Conservation (phyloP, 30 jellyfish, hydroid and myxozoan genomes). For the Turritopsis dohrnii region DNA sequence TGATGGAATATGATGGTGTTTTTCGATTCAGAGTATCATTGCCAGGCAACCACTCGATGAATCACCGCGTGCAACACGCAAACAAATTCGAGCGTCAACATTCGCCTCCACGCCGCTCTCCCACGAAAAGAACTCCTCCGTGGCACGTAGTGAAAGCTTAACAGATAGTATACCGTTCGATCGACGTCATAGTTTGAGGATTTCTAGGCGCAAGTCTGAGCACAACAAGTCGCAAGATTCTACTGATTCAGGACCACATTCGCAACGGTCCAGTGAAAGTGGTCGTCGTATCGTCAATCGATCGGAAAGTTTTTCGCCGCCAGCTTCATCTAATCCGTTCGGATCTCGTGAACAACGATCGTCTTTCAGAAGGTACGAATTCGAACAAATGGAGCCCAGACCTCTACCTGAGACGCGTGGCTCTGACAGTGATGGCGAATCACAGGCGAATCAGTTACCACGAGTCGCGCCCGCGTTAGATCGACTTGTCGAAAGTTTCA, state of each 20-base stretch:
- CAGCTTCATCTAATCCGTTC: slow-evolving; percentile 16
- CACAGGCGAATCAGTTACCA: slow-evolving; percentile 1
- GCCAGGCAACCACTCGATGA: slow-evolving; percentile 14
- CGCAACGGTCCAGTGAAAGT: not conserved
- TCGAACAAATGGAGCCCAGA: slow-evolving; percentile 38
- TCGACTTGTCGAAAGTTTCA: not conserved
- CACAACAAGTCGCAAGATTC: not conserved
- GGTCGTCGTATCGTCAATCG: slow-evolving; percentile 10
- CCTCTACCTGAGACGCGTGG: not conserved
- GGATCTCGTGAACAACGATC: slow-evolving; percentile 33
- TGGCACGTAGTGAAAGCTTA: not conserved
- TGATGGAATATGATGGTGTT: not conserved
- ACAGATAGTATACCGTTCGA: not conserved
- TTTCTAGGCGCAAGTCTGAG: not conserved
- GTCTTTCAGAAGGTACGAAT: slow-evolving; percentile 27
- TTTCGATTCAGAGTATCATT: not conserved
- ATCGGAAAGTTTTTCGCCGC: slow-evolving; percentile 27
- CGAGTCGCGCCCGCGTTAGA: not conserved
- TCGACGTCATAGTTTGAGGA: slow-evolving; percentile 8
- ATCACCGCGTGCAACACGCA: slow-evolving; percentile 18
- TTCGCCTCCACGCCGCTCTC: slow-evolving; percentile 1
- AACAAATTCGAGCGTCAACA: slow-evolving; percentile 9
- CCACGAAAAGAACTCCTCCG: slow-evolving; percentile 5
- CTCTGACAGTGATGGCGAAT: not conserved
- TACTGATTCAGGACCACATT: not conserved